Evolutionary conservation across 2,888 invertebrate genomes (phyloP), one percentile per base, ranked within the genome.

Genomic region (Nephrotoma flavescens): DNA sequence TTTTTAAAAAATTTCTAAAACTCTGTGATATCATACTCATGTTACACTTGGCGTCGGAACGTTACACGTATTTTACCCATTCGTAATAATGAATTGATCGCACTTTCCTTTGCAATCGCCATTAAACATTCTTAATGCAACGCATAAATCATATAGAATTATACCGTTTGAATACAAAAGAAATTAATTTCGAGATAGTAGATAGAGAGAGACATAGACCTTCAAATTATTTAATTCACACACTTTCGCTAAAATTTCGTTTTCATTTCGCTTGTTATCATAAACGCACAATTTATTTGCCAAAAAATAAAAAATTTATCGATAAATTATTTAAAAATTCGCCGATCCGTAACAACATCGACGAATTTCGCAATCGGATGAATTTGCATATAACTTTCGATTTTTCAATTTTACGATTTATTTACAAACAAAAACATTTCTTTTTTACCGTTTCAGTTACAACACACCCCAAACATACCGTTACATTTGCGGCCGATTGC

Each of bases 401-500:
- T 71, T 71, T 71, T 71, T 31, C n/a, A 31, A 31, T 19, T 57
- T 52, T 52, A 31, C 31, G 31, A 31, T 31, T 31, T 5, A 57
- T 57, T 57, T 15, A 57, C 15, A 19, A 71, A 57, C 41, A 42
- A 41, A 84, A 83, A 42, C 9, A 6, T 42, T 42, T n/a, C n/a
- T 47, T 11, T n/a, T 47, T 47, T 12, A 12, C 47, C n/a, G 87
- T 89, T 89, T 44, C 89, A 95, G 94, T 92, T 95, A 86, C 96
- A 96, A 91, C 96, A 96, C 92, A 94, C 94, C 86, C 94, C 94
- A 15, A 93, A 94, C 85, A 93, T 96, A 90, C 95, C 95, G 87
- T 92, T 94, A 3, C 94, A 95, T 0, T 91, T 96, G 42, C 93
- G 96, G 47, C 94, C 95, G 0, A 91, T 96, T 87, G 96, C 96